These are phyloP conservation scores for Petrosia ficiformis DNA, from an alignment of 37 sponge, comb jelly and placozoan species.

Conservation along the genomic window DNA sequence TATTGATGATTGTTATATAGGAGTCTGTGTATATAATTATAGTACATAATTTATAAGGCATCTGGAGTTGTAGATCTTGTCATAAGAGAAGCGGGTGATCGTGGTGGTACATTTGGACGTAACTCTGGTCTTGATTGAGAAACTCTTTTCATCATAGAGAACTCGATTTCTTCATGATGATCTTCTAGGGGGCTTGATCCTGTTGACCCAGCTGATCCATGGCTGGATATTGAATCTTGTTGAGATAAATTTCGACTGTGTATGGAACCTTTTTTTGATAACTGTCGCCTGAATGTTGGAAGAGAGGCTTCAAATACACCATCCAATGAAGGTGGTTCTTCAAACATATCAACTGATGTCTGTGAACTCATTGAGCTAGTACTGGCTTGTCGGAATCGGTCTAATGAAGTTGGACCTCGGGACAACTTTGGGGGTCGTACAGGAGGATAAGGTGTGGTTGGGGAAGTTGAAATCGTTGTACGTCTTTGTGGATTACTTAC, in stretches of 20 bases:
- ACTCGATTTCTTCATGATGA: background rate
- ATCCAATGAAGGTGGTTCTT: background rate
- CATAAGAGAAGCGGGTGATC: slow-evolving; percentile 51
- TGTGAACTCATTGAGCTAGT: slow-evolving; percentile 13
- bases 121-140: background rate
- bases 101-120: slow-evolving; percentile 58
- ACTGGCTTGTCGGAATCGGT: slow-evolving; percentile 17
- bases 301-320: background rate
- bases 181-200: slow-evolving; percentile 22
- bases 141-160: background rate
- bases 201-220: slow-evolving; percentile 6
- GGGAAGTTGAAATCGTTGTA: background rate
- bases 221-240: slow-evolving; percentile 45
- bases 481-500: background rate
- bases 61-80: background rate
- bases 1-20: too few species aligned
- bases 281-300: background rate
- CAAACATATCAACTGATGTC: background rate
- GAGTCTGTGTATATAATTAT: too few species aligned
- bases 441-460: background rate
- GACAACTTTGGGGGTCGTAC: background rate
- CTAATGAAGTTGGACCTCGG: slow-evolving; percentile 30
- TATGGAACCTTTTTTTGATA: background rate
- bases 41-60: background rate
- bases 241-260: slow-evolving; percentile 25